Evolutionary conservation across 2,797 vertebrate species (phyloP).

Genomic region (Myoxocephalus aenaeus): DNA sequence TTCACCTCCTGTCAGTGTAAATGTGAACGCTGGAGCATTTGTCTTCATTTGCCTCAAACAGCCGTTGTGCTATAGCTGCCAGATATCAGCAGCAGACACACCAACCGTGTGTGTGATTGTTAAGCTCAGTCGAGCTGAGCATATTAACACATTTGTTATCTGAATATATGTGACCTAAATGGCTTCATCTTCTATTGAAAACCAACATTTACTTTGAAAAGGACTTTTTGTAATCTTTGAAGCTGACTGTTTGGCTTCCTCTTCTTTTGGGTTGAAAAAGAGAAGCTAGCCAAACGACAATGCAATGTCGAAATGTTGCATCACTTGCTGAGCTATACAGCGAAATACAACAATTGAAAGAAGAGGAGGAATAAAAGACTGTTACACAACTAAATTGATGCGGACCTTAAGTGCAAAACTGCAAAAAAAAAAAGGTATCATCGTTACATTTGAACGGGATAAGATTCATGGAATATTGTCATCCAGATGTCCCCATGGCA

Average conservation of each 20-base stretch:
- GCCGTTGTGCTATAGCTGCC: not conserved
- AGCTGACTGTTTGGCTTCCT: not conserved
- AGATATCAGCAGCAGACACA: not conserved
- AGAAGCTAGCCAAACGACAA: not conserved
- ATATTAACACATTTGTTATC: not conserved
- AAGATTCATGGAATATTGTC: not conserved
- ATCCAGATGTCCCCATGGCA: not conserved
- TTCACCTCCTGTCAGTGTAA: not conserved
- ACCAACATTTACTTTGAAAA: not conserved
- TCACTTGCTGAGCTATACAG: not conserved
- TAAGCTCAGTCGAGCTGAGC: too few species aligned
- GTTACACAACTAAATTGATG: not conserved
- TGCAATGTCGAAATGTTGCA: not conserved
- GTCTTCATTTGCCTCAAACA: not conserved
- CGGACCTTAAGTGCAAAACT: not conserved
- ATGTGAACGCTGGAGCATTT: not conserved
- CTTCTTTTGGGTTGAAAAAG: not conserved
- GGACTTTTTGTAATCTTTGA: not conserved
- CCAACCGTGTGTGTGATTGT: not conserved
- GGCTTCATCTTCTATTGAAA: not conserved
- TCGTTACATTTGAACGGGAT: not conserved
- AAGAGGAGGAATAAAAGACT: not conserved
- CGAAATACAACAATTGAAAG: slow-evolving; percentile 1
- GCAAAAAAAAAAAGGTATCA: not conserved
- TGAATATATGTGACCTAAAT: not conserved